Conservation (phyloP, 92 coral and sea anemone genomes). For the Phenganax subtilis region DNA sequence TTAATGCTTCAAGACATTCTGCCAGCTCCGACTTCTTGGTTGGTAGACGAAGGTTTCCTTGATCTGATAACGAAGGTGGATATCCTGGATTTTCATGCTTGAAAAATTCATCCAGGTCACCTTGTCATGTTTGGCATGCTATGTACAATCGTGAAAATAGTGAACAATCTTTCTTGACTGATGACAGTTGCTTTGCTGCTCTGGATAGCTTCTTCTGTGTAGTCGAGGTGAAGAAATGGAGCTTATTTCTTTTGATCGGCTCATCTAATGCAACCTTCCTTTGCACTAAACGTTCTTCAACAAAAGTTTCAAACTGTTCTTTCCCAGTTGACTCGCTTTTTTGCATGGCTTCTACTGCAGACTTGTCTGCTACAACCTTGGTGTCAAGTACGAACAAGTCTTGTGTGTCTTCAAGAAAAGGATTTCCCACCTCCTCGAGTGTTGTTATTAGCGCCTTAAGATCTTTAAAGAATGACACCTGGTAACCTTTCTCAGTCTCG, state of each 20-base stretch:
- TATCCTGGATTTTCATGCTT: slow-evolving; percentile 46
- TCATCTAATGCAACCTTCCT: slow-evolving; percentile 39
- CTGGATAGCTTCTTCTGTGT: slow-evolving; percentile 26
- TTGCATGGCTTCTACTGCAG: slow-evolving; percentile 23
- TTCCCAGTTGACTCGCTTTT: slow-evolving; percentile 30
- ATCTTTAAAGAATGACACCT: slow-evolving; percentile 41
- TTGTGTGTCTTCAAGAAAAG: slow-evolving; percentile 43
- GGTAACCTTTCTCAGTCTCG: slow-evolving; percentile 46
- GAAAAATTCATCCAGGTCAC: slow-evolving; percentile 51
- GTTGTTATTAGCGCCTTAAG: slow-evolving; percentile 41
- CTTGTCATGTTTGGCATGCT: slow-evolving; percentile 48
- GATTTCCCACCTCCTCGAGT: slow-evolving; percentile 46
- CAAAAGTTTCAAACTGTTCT: slow-evolving; percentile 47
- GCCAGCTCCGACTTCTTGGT: slow-evolving; percentile 37
- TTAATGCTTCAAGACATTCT: no score
- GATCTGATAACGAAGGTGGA: slow-evolving; percentile 43
- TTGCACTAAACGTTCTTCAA: slow-evolving; percentile 37
- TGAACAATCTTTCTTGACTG: slow-evolving; percentile 38
- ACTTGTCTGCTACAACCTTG: slow-evolving; percentile 47
- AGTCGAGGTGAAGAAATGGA: slow-evolving; percentile 39
- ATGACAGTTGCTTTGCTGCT: slow-evolving; percentile 34
- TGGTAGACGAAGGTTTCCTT: slow-evolving; percentile 49
- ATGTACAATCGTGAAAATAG: slow-evolving; percentile 38
- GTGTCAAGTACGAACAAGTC: slow-evolving; percentile 50
- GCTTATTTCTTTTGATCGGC: slow-evolving; percentile 58